Evolutionary conservation across 2,888 invertebrate species (phyloP), one percentile per base, ranked within the genome.

Genomic region (Drosophila monieri): DNA sequence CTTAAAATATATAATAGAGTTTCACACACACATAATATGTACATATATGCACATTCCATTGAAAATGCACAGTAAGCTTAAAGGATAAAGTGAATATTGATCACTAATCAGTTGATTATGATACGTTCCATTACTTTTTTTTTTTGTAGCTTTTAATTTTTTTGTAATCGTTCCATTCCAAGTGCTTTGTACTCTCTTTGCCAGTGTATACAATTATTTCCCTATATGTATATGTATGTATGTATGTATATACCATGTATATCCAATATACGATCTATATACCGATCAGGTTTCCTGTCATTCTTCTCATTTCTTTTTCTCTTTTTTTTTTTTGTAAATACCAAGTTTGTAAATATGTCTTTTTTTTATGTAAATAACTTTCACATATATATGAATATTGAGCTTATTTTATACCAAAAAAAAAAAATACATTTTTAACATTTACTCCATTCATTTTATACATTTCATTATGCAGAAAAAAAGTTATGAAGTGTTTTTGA

Each of bases 131-230:
- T n/a, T n/a, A 18, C 2, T 10, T 25, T 25, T 32, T 39, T 8
- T 15, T 65, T 35, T 18, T 18, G 23, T 60, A 14, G 10, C 5
- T 39, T 39, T 10, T 32, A 43, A 8, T 9, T 18, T 27, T 48
- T 21, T n/a, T 25, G n/a, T n/a, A 30, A 18, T 41, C 27, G 14
- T 37, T 27, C 30, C 44, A 32, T 64, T 51, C 18, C 59, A 47
- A 48, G 41, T 68, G 52, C 37, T 68, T 69, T 69, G 72, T 69
- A 71, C 68, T 69, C 61, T 61, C 61, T 14, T 48, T 41, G 39
- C 46, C 61, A 12, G 41, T 41, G 35, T 43, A 41, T 47, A n/a
- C 30, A 53, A 52, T 10, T 41, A 41, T 43, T 21, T 21, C 12
- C 10, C 21, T 18, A 41, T 55, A 12, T 25, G 12, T 43, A n/a